These are phyloP conservation scores for Drosophila ficusphila DNA, from an alignment of 1,140 invertebrate species.

Conservation along the genomic window DNA sequence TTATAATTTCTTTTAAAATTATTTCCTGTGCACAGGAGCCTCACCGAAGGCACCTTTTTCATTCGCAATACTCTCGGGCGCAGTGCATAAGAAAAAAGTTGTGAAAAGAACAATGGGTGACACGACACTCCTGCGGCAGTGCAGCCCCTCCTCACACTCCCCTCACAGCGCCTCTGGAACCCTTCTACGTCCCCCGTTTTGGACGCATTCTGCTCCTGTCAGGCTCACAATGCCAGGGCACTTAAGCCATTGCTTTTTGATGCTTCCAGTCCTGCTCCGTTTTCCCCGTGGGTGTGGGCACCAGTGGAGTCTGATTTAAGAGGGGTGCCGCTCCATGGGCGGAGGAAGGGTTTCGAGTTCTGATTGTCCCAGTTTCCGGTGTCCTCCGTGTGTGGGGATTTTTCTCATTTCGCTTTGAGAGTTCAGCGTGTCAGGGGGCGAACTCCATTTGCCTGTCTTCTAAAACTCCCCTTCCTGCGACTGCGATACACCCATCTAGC, in stretches of 20 bases:
- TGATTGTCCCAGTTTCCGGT: conserved; percentile 77
- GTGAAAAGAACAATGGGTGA: conserved; percentile 74
- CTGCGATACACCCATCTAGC: not conserved
- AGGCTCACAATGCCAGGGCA: conserved; percentile 72
- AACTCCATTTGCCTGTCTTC: conserved; percentile 74
- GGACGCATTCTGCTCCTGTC: conserved; percentile 58
- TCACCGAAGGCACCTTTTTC: conserved; percentile 54
- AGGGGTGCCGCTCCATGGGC: not conserved
- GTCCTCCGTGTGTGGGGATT: conserved; percentile 67
- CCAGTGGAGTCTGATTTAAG: conserved; percentile 9
- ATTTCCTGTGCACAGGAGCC: conserved; percentile 3
- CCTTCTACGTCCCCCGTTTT: not conserved
- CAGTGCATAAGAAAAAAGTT: conserved; percentile 47
- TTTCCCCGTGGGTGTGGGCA: conserved; percentile 12
- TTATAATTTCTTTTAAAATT: not conserved
- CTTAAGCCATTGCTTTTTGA: conserved; percentile 80
- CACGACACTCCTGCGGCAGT: conserved; percentile 43
- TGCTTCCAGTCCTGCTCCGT: conserved; percentile 46
- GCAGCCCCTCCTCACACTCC: not conserved
- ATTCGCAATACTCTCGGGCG: conserved; percentile 56
- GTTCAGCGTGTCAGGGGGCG: conserved; percentile 76
- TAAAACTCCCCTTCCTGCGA: conserved; percentile 10
- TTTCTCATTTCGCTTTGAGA: conserved; percentile 74
- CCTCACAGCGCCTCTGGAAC: not conserved
- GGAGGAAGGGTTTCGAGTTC: not conserved